A percentile compares a stretch with the other conserved stretches of the same genome.
phyloP scores from a whole-genome alignment of 2,888 invertebrate species.

The Metalampra italica region DNA sequence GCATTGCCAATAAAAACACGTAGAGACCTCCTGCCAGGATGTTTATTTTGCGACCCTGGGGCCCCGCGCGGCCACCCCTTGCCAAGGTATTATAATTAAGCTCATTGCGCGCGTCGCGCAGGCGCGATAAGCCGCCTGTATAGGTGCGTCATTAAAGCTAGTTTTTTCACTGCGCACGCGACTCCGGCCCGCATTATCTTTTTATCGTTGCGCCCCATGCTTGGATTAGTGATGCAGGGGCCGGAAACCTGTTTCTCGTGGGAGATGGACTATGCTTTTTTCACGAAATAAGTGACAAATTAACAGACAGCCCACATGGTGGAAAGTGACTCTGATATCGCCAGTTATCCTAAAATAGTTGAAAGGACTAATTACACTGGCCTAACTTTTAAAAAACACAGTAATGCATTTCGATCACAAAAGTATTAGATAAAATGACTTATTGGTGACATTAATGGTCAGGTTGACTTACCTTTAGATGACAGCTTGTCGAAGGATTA shows the following conservation, averaged over 20 bases:
- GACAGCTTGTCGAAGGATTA: too few species aligned
- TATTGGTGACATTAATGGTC: too few species aligned
- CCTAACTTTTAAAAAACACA: too few species aligned
- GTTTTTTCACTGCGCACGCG: conserved; percentile 72
- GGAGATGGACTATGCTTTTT: too few species aligned
- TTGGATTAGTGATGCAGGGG: conserved; percentile 61
- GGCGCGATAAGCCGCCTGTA: conserved; percentile 70
- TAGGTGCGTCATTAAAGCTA: conserved; percentile 72
- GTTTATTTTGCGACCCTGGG: conserved; percentile 54
- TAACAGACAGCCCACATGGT: too few species aligned
- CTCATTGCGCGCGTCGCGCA: conserved; percentile 58
- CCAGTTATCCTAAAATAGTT: too few species aligned
- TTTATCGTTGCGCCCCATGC: conserved; percentile 76
- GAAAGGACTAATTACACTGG: too few species aligned
- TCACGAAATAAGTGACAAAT: too few species aligned
- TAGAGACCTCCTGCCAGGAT: conserved; percentile 56
- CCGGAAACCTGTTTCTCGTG: conserved; percentile 26
- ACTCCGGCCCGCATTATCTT: conserved; percentile 70
- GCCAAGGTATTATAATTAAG: conserved; percentile 73
- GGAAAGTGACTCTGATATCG: too few species aligned
- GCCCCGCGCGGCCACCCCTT: conserved; percentile 34
- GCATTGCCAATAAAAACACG: conserved; percentile 64
- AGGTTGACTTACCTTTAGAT: too few species aligned
- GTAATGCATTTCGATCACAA: too few species aligned
- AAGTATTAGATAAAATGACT: too few species aligned